Percentiles rank a stretch among this genome's conserved stretches.
Evolutionary conservation across 2,888 invertebrate species (phyloP).

Genomic region (Yponomeuta cagnagella): DNA sequence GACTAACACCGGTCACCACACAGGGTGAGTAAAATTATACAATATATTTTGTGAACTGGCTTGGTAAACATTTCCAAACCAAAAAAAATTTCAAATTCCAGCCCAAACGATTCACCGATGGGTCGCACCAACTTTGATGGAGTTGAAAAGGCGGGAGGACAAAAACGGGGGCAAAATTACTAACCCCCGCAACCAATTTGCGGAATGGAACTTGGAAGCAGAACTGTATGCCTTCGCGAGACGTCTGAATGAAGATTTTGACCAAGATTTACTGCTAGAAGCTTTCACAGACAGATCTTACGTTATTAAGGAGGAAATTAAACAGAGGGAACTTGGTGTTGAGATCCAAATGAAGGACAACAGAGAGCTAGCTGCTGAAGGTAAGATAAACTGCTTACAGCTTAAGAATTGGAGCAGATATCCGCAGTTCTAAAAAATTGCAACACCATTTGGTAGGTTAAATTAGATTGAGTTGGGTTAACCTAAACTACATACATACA

Average conservation of each 20-base stretch:
- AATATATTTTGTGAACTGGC: background rate
- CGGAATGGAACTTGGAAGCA: slow-evolving; percentile 92
- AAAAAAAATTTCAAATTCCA: slow-evolving; percentile 22
- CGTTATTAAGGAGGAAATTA: slow-evolving; percentile 80
- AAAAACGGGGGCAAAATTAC: slow-evolving; percentile 74
- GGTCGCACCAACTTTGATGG: slow-evolving; percentile 81
- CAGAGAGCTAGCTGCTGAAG: slow-evolving; percentile 79
- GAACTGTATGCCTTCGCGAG: slow-evolving; percentile 93
- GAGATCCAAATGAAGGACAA: slow-evolving; percentile 81
- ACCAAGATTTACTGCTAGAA: slow-evolving; percentile 79
- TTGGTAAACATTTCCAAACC: background rate
- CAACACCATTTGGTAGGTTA: too few relatives aligned
- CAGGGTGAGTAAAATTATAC: slow-evolving; percentile 37
- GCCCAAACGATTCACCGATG: slow-evolving; percentile 74
- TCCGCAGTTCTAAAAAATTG: too few relatives aligned
- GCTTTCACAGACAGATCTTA: slow-evolving; percentile 90
- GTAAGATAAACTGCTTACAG: slow-evolving; percentile 28
- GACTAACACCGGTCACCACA: slow-evolving; percentile 33
- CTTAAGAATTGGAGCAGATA: too few relatives aligned
- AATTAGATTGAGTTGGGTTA: too few relatives aligned
- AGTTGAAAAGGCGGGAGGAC: slow-evolving; percentile 75
- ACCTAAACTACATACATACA: too few relatives aligned
- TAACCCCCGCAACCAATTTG: slow-evolving; percentile 74
- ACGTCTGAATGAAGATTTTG: slow-evolving; percentile 89
- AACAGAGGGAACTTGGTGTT: slow-evolving; percentile 82